Conservation (phyloP, 1,140 invertebrate species). For the Hydropsyche tenuis region DNA sequence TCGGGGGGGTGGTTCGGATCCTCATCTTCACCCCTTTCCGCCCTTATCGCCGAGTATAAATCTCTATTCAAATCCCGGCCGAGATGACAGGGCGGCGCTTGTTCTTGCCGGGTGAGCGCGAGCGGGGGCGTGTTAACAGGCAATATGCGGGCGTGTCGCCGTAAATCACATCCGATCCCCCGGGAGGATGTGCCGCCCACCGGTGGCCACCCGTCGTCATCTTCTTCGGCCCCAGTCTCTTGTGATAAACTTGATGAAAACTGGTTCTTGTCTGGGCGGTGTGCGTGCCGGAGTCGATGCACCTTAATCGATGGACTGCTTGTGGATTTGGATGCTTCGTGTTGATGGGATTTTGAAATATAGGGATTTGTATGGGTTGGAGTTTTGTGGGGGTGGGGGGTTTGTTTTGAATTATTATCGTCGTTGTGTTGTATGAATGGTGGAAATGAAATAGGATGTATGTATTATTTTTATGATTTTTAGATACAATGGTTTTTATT, state of each 20-base stretch:
- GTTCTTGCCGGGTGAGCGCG: conserved; percentile 31
- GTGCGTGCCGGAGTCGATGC: conserved; percentile 38
- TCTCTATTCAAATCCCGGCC: conserved; percentile 45
- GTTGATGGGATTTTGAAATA: too few relatives aligned
- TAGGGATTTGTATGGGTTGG: too few relatives aligned
- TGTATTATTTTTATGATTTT: too few relatives aligned
- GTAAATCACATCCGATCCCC: conserved; percentile 46
- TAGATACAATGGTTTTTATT: too few relatives aligned
- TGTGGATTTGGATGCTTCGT: too few relatives aligned
- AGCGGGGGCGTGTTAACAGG: conserved; percentile 42
- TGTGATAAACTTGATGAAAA: conserved; percentile 45
- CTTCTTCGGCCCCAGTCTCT: conserved; percentile 13
- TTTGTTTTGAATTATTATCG: too few relatives aligned
- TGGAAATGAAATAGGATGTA: too few relatives aligned
- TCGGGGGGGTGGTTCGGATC: conserved; percentile 17
- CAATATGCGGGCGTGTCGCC: conserved; percentile 46
- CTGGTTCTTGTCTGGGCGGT: conserved; percentile 14
- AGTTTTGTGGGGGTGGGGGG: too few relatives aligned
- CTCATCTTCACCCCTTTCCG: not conserved
- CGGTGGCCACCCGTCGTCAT: conserved; percentile 17
- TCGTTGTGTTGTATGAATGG: too few relatives aligned
- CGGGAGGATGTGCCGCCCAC: conserved; percentile 1
- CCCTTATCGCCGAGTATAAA: conserved; percentile 40
- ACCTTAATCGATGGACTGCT: conserved; percentile 41
- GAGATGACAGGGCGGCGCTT: conserved; percentile 41